Conservation (phyloP, 2,797 vertebrate species). For the Enteromius afrohamiltoni region DNA sequence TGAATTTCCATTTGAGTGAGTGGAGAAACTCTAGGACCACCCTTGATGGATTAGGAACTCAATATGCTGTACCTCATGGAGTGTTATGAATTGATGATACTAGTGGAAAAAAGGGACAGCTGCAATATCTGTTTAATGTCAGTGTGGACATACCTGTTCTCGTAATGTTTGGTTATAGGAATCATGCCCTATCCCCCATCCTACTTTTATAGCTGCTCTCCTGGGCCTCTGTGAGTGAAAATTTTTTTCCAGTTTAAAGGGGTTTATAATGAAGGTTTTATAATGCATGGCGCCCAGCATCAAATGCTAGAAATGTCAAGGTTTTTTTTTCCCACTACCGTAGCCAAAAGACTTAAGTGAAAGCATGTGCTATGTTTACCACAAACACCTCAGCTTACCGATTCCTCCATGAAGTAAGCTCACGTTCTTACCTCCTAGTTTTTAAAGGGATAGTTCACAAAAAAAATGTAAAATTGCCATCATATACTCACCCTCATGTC, state of each 20-base stretch:
- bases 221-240: constrained; percentile 6
- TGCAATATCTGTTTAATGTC: constrained; percentile 32
- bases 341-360: constrained; percentile 11
- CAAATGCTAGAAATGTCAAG: background rate
- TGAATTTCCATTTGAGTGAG: background rate
- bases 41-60: constrained; percentile 7
- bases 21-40: constrained; percentile 4
- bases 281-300: constrained; percentile 30
- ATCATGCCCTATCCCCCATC: constrained; percentile 3
- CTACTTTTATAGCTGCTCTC: constrained; percentile 21
- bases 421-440: constrained; percentile 1
- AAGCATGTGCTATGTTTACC: constrained; percentile 11
- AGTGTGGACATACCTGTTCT: constrained; percentile 7
- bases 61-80: constrained; percentile 15
- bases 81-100: constrained; percentile 5
- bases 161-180: constrained; percentile 35
- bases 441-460: background rate
- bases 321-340: background rate
- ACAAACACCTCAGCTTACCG: constrained; percentile 14
- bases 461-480: background rate
- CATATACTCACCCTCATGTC: background rate
- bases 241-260: constrained; percentile 13
- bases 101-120: background rate
- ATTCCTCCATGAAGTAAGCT: constrained; percentile 14
- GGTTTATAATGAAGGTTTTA: constrained; percentile 10